These are phyloP conservation scores for Coturnix japonica DNA, from an alignment of 2,113 vertebrate genomes.

Conservation along the genomic window DNA sequence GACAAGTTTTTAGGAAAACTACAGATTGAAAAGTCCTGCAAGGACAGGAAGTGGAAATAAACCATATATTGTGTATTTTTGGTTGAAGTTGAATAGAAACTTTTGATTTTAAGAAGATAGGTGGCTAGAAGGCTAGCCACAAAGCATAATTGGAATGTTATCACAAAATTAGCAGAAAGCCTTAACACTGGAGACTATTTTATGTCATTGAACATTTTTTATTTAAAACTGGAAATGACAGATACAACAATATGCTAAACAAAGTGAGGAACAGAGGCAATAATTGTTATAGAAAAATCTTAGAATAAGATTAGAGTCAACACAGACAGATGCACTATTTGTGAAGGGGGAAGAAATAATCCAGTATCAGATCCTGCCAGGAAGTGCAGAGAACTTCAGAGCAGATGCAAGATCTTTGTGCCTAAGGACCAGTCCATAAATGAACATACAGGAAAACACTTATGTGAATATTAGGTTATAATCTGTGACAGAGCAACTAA, in stretches of 20 bases:
- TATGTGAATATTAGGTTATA: not conserved
- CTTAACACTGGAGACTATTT: not conserved
- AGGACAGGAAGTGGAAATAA: not conserved
- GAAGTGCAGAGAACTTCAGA: constrained; percentile 13
- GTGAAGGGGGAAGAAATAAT: constrained; percentile 49
- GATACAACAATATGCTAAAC: not conserved
- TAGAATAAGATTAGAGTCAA: constrained; percentile 4
- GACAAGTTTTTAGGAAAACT: not conserved
- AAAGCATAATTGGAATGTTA: not conserved
- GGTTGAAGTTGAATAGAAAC: not conserved
- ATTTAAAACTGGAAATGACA: constrained; percentile 30
- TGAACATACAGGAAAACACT: constrained; percentile 7
- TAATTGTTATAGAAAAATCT: constrained; percentile 6
- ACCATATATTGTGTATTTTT: not conserved
- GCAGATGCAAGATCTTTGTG: not conserved
- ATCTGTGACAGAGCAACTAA: not conserved
- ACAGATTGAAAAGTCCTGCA: not conserved
- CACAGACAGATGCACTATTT: not conserved
- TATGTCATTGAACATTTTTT: not conserved
- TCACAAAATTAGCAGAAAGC: not conserved
- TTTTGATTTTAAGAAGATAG: not conserved
- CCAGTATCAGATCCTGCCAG: constrained; percentile 30
- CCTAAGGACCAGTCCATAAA: not conserved
- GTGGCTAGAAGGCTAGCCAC: not conserved
- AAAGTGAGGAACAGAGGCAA: not conserved